Evolutionary conservation across 2,113 vertebrate genomes (phyloP), one percentile per base, ranked within the genome.

Genomic region (Carassius auratus): DNA sequence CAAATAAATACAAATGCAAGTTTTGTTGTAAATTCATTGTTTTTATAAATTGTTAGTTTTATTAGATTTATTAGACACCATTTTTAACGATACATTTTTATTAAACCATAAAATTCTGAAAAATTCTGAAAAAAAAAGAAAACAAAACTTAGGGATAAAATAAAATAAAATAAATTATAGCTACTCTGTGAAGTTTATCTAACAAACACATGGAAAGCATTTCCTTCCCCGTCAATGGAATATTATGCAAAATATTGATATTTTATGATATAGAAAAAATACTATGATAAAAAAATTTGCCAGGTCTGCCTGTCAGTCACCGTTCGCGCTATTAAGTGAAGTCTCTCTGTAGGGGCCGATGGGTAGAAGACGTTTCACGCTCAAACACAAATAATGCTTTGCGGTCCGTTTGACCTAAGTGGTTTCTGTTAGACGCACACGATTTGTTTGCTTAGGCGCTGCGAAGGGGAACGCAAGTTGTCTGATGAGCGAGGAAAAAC

Each of bases 401-500:
- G 57, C 57, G 38, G 38, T 81, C 81, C 71, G 66, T 86, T 86
- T 62, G 80, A 59, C 74, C 82, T 66, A 30, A 78, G 87, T 76
- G 80, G 55, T 78, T 88, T 85, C 62, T 59, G 84, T 71, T 73
- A 61, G 84, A 82, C 85, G 42, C 71, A 30, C 52, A 55, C 84
- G 73, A 64, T 78, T 78, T 78, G 84, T 86, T 88, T 78, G 84
- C 80, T 71, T 66, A 79, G 80, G 77, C 77, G 84, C 87, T 86
- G 88, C 62, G 64, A 82, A 62, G 55, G 66, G 74, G 77, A 69
- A 82, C 36, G 76, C 12, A n/a, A 52, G 62, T 78, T 38, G 77
- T 45, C 50, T 73, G 69, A 86, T 75, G 78, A 86, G 78, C 68
- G 69, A n/a, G 79, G 64, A 87, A 57, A 85, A 55, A 55, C 17